Evolutionary conservation across 2,888 invertebrate species (phyloP).

Genomic region (Villa cingulata): DNA sequence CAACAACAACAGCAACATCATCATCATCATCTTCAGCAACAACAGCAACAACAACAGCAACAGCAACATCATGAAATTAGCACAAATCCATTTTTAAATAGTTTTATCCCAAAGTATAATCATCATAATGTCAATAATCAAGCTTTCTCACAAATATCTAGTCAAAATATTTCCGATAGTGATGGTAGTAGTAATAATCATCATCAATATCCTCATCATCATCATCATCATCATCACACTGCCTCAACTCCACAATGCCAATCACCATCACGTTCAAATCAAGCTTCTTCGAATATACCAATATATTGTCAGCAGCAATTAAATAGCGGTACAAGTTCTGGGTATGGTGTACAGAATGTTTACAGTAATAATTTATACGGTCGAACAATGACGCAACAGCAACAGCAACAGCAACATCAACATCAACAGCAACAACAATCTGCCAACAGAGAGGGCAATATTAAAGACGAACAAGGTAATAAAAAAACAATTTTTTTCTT

Average conservation of each 20-base stretch:
- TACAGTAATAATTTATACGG: constrained; percentile 16
- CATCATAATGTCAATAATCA: constrained; percentile 7
- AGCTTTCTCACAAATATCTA: constrained; percentile 11
- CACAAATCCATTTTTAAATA: constrained; percentile 32
- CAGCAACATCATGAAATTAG: constrained; percentile 14
- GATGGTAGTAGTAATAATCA: background rate
- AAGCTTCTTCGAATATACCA: constrained; percentile 7
- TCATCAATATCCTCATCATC: constrained; percentile 2
- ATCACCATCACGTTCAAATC: background rate
- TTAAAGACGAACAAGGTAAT: constrained; percentile 22
- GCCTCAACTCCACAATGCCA: background rate
- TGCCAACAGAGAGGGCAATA: constrained; percentile 14
- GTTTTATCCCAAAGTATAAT: constrained; percentile 22
- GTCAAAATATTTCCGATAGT: constrained; percentile 7
- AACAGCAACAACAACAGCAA: constrained; percentile 5
- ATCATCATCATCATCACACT: constrained; percentile 4
- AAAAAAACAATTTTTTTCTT: background rate
- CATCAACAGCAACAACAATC: background rate
- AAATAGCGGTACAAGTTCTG: constrained; percentile 6
- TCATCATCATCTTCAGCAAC: too few species aligned
- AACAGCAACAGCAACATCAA: too few species aligned
- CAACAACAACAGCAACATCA: constrained; percentile 13
- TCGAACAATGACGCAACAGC: constrained; percentile 10
- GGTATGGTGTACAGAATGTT: constrained; percentile 12
- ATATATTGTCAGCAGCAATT: constrained; percentile 2